phyloP scores from a whole-genome alignment of 2,888 invertebrate species.

The Protonemura montana region DNA sequence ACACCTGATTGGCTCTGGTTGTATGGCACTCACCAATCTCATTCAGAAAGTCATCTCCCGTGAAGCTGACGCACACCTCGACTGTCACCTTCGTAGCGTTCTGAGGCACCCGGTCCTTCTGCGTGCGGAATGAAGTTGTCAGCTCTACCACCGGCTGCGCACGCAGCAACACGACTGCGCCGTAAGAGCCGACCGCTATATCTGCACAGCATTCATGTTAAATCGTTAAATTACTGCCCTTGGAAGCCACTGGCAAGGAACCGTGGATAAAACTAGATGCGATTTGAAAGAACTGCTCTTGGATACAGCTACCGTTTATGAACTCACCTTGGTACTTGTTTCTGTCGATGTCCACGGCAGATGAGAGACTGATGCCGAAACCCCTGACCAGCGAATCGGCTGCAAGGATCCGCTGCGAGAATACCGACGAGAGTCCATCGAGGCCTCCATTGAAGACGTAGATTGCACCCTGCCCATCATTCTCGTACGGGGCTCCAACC shows the following conservation, averaged over 20 bases:
- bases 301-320: no score
- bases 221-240: no score
- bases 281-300: no score
- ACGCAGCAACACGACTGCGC: conserved; percentile 56
- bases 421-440: conserved; percentile 59
- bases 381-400: conserved; percentile 58
- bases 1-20: background rate
- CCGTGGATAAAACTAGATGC: no score
- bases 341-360: conserved; percentile 66
- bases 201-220: conserved; percentile 49
- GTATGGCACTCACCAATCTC: background rate
- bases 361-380: conserved; percentile 70
- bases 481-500: conserved; percentile 71
- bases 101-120: background rate
- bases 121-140: background rate
- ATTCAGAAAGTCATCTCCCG: background rate
- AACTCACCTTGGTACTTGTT: conserved; percentile 67
- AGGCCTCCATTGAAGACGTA: conserved; percentile 68
- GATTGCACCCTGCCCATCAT: conserved; percentile 65
- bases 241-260: no score
- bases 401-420: conserved; percentile 63
- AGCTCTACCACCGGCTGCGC: conserved; percentile 55
- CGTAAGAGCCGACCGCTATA: conserved; percentile 58
- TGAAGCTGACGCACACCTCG: background rate
- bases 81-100: background rate